Evolutionary conservation across 2,113 vertebrate species (phyloP).

Genomic region (Pterophyllum scalare): DNA sequence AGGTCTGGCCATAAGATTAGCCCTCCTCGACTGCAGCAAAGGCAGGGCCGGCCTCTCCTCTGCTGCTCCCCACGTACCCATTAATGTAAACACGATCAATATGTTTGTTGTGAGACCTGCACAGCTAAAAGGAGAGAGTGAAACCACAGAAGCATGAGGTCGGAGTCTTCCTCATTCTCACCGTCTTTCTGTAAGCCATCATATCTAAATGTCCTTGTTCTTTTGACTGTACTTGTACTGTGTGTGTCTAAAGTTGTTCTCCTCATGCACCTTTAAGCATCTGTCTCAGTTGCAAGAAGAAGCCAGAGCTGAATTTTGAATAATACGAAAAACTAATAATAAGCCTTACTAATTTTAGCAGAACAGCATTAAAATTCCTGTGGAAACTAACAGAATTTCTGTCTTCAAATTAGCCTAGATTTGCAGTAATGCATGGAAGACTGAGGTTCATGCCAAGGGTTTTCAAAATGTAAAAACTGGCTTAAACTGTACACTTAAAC

Average conservation of each 20-base stretch:
- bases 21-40: slow-evolving; percentile 67
- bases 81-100: slow-evolving; percentile 82
- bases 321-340: background rate
- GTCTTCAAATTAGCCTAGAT: background rate
- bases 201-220: background rate
- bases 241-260: background rate
- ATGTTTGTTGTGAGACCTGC: slow-evolving; percentile 71
- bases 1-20: slow-evolving; percentile 69
- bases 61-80: slow-evolving; percentile 53
- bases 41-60: slow-evolving; percentile 61
- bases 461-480: background rate
- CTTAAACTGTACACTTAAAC: background rate
- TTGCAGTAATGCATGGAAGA: background rate
- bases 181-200: slow-evolving; percentile 17
- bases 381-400: background rate
- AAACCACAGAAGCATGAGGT: slow-evolving; percentile 43
- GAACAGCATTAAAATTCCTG: background rate
- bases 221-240: background rate
- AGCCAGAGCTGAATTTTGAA: background rate
- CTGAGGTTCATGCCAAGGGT: background rate
- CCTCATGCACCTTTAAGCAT: background rate
- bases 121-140: slow-evolving; percentile 47
- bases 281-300: background rate
- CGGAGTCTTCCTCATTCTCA: slow-evolving; percentile 27
- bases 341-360: background rate